Percentiles rank a stretch among this genome's conserved stretches.
These are phyloP conservation scores for Ciconia maguari DNA, from an alignment of 2,113 vertebrate species.

Conservation along the genomic window DNA sequence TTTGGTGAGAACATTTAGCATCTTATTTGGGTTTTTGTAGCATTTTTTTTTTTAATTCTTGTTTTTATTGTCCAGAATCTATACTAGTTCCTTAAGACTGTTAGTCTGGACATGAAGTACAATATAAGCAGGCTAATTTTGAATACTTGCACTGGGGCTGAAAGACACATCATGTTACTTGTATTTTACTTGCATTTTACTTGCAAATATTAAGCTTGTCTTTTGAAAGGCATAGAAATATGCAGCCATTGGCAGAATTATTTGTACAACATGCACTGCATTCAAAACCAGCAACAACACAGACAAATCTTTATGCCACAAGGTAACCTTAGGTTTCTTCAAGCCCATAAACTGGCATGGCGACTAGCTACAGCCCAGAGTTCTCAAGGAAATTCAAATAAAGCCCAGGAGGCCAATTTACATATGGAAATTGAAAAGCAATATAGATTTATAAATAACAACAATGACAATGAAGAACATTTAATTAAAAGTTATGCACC, in stretches of 20 bases:
- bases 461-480: conserved; percentile 22
- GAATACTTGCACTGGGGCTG: not conserved
- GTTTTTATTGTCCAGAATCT: not conserved
- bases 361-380: not conserved
- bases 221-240: not conserved
- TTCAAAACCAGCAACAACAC: not conserved
- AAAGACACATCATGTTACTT: not conserved
- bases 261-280: not conserved
- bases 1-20: not conserved
- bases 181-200: not conserved
- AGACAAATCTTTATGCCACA: not conserved
- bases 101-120: not conserved
- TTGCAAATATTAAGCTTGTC: not conserved
- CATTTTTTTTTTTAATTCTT: not conserved
- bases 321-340: not conserved
- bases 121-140: not conserved
- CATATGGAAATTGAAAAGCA: not conserved
- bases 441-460: conserved; percentile 29
- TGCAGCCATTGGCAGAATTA: not conserved
- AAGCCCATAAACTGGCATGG: not conserved
- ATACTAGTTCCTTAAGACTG: not conserved
- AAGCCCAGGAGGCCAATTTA: not conserved
- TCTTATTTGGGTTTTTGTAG: not conserved
- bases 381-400: not conserved
- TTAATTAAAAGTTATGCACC: not conserved